Evolutionary conservation across 2,797 vertebrate genomes (phyloP), one percentile per base, ranked within the genome.

Genomic region (Esox masquinongy): DNA sequence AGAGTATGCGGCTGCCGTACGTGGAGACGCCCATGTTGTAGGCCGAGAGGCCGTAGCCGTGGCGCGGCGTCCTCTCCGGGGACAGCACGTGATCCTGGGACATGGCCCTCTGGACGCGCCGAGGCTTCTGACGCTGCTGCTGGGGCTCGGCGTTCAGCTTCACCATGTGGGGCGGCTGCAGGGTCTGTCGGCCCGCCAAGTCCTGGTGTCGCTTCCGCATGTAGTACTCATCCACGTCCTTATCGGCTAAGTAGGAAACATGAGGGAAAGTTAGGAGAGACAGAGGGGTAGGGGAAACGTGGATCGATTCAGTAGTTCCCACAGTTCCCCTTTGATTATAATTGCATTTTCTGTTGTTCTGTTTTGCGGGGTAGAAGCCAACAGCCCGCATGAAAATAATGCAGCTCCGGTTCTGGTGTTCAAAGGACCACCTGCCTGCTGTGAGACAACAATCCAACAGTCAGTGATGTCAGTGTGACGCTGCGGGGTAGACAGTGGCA

Each of bases 201-300:
- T 99, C 97, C 68, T 97, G 92, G 76, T 95, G 98, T 75, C 96
- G 94, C 84, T 97, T 95, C 84, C 97, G 94, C 63, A 93, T 91
- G 86, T 99, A 99, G 85, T 97, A 99, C 0, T 97, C 96, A 0
- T 98, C 97, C 0, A 97, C 87, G 56, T 98, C 96, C 82, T 97
- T 96, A 76, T 98, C 97, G 51, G 91, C 97, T 98, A 88, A 5
- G 26, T 19, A 4, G n/a, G n/a, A 47, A 22, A 67, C 11, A 69
- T 7, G 11, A 31, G 36, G 19, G 68, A 26, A 36, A 3, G 69
- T 12, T 24, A 53, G 24, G 26, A 50, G 16, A 29, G 68, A 29
- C 8, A 24, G 11, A 14, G 43, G 43, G 31, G n/a, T 22, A 22
- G 50, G 26, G 49, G 31, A 66, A 5, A 36, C 29, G 16, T 66